These are phyloP conservation scores for Liolophura sinensis DNA, from an alignment of 1,140 invertebrate genomes.

Conservation along the genomic window DNA sequence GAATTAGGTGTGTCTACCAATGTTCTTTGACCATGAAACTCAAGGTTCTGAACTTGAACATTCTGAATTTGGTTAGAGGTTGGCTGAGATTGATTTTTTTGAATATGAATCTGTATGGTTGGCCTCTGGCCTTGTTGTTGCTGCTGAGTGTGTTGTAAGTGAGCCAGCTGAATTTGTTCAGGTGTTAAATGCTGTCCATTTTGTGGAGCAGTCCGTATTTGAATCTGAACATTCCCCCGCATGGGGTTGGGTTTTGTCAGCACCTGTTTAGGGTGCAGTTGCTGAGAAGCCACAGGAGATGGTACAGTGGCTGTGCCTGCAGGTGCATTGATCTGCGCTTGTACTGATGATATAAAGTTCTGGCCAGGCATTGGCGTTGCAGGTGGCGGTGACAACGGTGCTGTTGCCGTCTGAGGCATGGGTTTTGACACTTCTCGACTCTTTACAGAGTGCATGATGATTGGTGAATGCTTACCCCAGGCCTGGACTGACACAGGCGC, in stretches of 20 bases:
- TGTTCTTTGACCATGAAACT: slow-evolving; percentile 20
- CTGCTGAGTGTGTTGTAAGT: slow-evolving; percentile 41
- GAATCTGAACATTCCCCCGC: slow-evolving; percentile 38
- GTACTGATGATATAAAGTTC: slow-evolving; percentile 80
- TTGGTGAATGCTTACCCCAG: slow-evolving; percentile 75
- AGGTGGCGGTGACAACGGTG: slow-evolving; percentile 72
- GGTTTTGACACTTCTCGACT: slow-evolving; percentile 87
- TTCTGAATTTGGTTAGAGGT: slow-evolving; percentile 14
- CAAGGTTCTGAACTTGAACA: slow-evolving; percentile 14
- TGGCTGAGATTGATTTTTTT: slow-evolving; percentile 5
- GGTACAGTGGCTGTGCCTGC: slow-evolving; percentile 7
- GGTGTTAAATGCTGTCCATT: slow-evolving; percentile 21
- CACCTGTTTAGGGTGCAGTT: background rate
- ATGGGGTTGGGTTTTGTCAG: slow-evolving; percentile 14
- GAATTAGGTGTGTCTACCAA: slow-evolving; percentile 36
- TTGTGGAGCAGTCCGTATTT: slow-evolving; percentile 35
- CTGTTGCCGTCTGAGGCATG: slow-evolving; percentile 88
- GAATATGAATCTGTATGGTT: slow-evolving; percentile 28
- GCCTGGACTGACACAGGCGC: slow-evolving; percentile 47
- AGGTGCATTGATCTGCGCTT: slow-evolving; percentile 65
- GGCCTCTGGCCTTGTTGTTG: slow-evolving; percentile 18
- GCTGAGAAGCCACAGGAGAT: slow-evolving; percentile 15
- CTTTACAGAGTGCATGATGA: slow-evolving; percentile 95
- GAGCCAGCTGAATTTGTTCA: slow-evolving; percentile 9
- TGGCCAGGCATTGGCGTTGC: slow-evolving; percentile 62